Conservation (phyloP, 2,888 invertebrate genomes). For the Blastobasis adustella region DNA sequence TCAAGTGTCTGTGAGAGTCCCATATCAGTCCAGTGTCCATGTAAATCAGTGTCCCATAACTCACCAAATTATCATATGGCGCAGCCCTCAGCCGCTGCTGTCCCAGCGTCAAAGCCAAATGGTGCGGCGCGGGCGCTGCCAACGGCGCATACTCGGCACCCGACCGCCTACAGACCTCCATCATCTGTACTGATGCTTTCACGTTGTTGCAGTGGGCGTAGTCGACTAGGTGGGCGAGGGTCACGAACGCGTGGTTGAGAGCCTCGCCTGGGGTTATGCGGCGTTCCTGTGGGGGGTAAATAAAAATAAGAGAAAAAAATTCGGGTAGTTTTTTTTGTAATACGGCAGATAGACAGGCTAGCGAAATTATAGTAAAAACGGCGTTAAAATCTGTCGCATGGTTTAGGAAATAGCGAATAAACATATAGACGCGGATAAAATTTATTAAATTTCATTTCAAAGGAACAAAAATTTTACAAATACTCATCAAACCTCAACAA, state of each 20-base stretch:
- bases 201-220: conserved; percentile 98
- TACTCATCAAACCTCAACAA: no score
- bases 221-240: conserved; percentile 93
- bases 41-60: conserved; percentile 2
- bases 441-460: no score
- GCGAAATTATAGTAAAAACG: no score
- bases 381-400: no score
- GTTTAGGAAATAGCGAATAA: no score
- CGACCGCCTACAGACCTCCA: conserved; percentile 83
- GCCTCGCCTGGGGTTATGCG: conserved; percentile 97
- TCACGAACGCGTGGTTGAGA: conserved; percentile 95
- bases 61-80: conserved; percentile 85
- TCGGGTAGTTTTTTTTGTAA: no score
- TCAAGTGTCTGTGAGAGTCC: no score
- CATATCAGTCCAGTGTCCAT: no score
- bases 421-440: no score
- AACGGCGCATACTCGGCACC: conserved; percentile 69
- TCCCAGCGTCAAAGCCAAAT: conserved; percentile 94
- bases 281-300: conserved; percentile 78
- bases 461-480: no score
- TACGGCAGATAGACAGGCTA: no score
- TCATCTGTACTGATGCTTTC: conserved; percentile 97
- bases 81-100: conserved; percentile 87
- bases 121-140: conserved; percentile 71
- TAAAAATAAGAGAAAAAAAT: no score